Conservation (phyloP, 2,888 invertebrate species). For the Drosophila formosana region DNA sequence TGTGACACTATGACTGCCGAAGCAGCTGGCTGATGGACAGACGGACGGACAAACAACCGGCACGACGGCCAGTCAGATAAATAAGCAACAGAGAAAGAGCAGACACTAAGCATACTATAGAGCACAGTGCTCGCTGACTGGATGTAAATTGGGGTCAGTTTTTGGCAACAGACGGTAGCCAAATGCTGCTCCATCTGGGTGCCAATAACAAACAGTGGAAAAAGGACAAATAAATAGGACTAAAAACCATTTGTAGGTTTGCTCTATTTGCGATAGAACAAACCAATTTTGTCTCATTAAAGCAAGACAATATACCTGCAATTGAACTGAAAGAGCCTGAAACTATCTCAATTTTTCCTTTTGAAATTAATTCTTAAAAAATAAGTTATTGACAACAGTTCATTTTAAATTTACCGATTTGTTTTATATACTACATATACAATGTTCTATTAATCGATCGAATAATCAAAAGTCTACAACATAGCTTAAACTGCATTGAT, state of each 20-base stretch:
- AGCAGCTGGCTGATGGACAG: constrained; percentile 19
- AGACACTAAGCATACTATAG: background rate
- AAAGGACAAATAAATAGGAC: constrained; percentile 35
- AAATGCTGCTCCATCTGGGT: constrained; percentile 41
- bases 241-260: constrained; percentile 16
- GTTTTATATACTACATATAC: too few species aligned
- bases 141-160: constrained; percentile 74
- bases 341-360: too few species aligned
- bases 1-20: constrained; percentile 31
- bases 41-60: background rate
- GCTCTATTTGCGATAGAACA: constrained; percentile 25
- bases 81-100: constrained; percentile 17
- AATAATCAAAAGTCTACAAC: too few species aligned
- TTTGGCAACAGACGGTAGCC: constrained; percentile 65
- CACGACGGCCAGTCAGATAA: background rate
- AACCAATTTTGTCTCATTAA: constrained; percentile 23
- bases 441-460: too few species aligned
- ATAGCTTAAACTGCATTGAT: too few species aligned
- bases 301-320: background rate
- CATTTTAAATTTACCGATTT: too few species aligned
- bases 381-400: too few species aligned
- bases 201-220: constrained; percentile 60
- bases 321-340: background rate
- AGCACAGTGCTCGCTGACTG: constrained; percentile 28
- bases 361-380: too few species aligned